phyloP scores from a whole-genome alignment of 2,113 vertebrate species.

The Charina bottae region DNA sequence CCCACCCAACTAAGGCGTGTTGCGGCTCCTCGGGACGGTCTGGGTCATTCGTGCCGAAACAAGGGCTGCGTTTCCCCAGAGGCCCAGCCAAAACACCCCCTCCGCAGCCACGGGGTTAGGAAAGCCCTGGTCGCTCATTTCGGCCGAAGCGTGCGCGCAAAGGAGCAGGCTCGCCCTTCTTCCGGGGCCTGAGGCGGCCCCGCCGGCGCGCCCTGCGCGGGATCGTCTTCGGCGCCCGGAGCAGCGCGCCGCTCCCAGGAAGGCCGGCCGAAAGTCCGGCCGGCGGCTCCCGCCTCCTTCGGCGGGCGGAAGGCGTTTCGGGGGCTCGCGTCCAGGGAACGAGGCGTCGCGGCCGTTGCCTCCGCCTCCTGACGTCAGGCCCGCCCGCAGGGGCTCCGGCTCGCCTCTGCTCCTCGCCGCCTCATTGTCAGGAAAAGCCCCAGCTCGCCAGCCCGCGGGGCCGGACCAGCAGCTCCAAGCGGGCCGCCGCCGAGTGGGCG shows the following conservation, averaged over 20 bases:
- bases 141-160: not conserved
- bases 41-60: not conserved
- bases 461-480: conserved; percentile 26
- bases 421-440: conserved; percentile 77
- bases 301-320: not conserved
- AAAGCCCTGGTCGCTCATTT: not conserved
- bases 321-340: not conserved
- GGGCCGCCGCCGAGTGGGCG: conserved; percentile 35
- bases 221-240: too few relatives aligned
- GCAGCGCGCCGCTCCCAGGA: conserved; percentile 10
- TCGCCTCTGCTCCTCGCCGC: conserved; percentile 46
- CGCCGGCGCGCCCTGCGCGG: too few relatives aligned
- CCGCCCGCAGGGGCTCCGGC: conserved; percentile 43
- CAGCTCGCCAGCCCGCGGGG: conserved; percentile 34
- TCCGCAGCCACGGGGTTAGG: not conserved
- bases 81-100: not conserved
- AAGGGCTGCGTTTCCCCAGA: not conserved
- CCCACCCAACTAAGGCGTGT: not conserved
- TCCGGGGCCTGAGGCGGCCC: not conserved
- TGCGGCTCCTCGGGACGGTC: not conserved
- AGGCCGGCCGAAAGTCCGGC: not conserved
- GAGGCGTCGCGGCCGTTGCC: not conserved
- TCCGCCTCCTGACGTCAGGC: not conserved
- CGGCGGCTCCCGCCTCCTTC: conserved; percentile 16
- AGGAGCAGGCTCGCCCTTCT: not conserved